Base-by-base conservation (phyloP, 2,113 vertebrate genomes). In the Leptobrachium ailaonicum region DNA sequence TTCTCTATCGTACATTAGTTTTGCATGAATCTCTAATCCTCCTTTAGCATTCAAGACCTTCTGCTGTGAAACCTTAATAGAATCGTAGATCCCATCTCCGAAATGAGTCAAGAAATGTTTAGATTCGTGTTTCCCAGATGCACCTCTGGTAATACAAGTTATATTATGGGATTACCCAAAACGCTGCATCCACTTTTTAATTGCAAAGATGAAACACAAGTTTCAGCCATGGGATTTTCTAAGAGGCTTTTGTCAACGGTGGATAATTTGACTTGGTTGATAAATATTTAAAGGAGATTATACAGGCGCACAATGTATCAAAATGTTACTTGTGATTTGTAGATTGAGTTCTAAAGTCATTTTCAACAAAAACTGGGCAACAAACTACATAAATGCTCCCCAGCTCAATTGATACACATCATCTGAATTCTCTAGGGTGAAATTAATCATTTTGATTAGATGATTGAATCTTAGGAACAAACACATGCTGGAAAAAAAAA, bases 221-320 rank as follows among this genome's bases (percentile, higher is more conserved):
- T 50, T 44, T 13, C 64, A 41, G 41, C 47, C 41, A 50, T 66
- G 45, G 62, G 62, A 75, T 53, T 75, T 53, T 12, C 40, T 42
- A 14, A 66, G 73, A 44, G 8, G 62, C 14, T 75, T 47, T 75
- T 14, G 60, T 75, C 63, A 75, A 75, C 44, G 66, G 66, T 66
- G 42, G 9, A 3, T 41, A 50, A 41, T 66, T 50, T 42, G 20
- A 41, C 13, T 64, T 64, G 63, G 60, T 62, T 12, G 5, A 64
- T 75, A 66, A 66, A 75, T 75, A 66, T 75, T 75, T 66, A 66
- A 66, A 66, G 2, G 70, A 20, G 44, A 66, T 66, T 75, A 50
- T 50, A 66, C 44, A 62, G 2, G 47, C 50, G 66, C 10, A 53
- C 4, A 41, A 41, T 50, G 47, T 75, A 66, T 12, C 43, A 66